Conservation (phyloP, 1,140 invertebrate species). For the Neodiprion lecontei region DNA sequence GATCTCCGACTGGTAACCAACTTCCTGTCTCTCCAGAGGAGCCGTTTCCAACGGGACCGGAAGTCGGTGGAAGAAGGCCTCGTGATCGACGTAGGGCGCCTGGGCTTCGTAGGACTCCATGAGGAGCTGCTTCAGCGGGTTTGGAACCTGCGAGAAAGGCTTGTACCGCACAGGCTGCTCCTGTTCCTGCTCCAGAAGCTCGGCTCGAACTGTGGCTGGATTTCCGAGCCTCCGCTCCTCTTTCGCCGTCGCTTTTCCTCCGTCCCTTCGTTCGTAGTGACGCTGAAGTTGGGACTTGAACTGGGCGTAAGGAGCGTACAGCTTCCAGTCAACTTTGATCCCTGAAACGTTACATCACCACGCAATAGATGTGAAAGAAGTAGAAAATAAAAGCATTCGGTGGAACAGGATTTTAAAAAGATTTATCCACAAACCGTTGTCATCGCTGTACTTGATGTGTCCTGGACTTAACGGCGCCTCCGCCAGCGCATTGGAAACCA, state of each 20-base stretch:
- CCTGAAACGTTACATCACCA: conserved; percentile 33
- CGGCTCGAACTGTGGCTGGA: background rate
- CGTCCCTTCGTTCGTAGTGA: conserved; percentile 32
- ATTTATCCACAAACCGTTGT: conserved; percentile 41
- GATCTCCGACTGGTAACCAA: conserved; percentile 10
- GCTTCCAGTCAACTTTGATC: conserved; percentile 46
- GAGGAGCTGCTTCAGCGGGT: conserved; percentile 48
- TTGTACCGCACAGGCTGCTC: conserved; percentile 36
- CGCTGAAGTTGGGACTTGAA: conserved; percentile 34
- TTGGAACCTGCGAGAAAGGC: conserved; percentile 44
- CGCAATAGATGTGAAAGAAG: background rate
- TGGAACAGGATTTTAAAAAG: background rate
- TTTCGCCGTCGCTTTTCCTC: conserved; percentile 25
- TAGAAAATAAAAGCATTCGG: conserved; percentile 8
- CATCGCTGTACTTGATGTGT: conserved; percentile 48
- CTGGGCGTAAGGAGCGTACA: conserved; percentile 38
- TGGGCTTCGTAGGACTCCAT: conserved; percentile 46
- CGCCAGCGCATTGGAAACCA: conserved; percentile 36
- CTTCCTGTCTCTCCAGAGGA: conserved; percentile 26
- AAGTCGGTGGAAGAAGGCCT: conserved; percentile 43
- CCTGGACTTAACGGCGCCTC: conserved; percentile 41
- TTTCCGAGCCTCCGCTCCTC: conserved; percentile 3
- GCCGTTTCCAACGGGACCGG: conserved; percentile 27
- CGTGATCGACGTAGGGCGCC: conserved; percentile 47
- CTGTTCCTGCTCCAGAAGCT: background rate